A percentile compares a stretch with the other conserved stretches of the same genome.
These are phyloP conservation scores for Pseudomyrmex sp. DNA, from an alignment of 1,140 invertebrate species.

Conservation along the genomic window DNA sequence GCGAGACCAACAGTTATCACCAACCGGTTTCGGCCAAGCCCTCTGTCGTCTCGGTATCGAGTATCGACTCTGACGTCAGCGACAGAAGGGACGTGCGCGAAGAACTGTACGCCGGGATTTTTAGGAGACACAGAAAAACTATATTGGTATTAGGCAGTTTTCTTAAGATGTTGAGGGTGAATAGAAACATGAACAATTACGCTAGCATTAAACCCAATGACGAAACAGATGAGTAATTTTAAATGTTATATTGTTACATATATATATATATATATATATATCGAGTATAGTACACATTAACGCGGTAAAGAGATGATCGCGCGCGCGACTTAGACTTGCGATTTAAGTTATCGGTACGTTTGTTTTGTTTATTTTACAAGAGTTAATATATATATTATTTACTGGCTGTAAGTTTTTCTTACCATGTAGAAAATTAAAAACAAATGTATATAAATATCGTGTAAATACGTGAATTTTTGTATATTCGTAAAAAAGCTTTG, in stretches of 20 bases:
- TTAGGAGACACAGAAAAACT: constrained; percentile 91
- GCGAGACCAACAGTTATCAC: constrained; percentile 78
- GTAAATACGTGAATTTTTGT: constrained; percentile 35
- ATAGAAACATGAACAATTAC: constrained; percentile 91
- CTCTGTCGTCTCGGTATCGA: constrained; percentile 82
- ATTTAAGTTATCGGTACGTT: constrained; percentile 29
- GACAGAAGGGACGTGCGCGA: constrained; percentile 91
- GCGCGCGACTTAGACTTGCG: neutral
- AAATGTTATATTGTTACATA: constrained; percentile 27
- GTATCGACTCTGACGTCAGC: constrained; percentile 87
- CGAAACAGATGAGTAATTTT: constrained; percentile 82
- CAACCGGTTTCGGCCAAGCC: constrained; percentile 82
- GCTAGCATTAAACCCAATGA: constrained; percentile 89
- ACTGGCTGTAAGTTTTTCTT: neutral
- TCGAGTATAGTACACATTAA: too few species aligned
- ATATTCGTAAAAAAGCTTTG: constrained; percentile 28
- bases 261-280: too few species aligned
- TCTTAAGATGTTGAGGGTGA: constrained; percentile 91
- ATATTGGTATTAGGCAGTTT: constrained; percentile 93
- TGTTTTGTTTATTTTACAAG: neutral
- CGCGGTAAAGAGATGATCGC: too few species aligned
- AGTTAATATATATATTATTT: too few species aligned
- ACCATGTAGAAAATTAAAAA: neutral
- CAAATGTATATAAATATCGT: neutral
- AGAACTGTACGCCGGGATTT: constrained; percentile 92